Evolutionary conservation across 2,888 invertebrate genomes (phyloP), one percentile per base, ranked within the genome.

Genomic region (Lamellibrachia columna): DNA sequence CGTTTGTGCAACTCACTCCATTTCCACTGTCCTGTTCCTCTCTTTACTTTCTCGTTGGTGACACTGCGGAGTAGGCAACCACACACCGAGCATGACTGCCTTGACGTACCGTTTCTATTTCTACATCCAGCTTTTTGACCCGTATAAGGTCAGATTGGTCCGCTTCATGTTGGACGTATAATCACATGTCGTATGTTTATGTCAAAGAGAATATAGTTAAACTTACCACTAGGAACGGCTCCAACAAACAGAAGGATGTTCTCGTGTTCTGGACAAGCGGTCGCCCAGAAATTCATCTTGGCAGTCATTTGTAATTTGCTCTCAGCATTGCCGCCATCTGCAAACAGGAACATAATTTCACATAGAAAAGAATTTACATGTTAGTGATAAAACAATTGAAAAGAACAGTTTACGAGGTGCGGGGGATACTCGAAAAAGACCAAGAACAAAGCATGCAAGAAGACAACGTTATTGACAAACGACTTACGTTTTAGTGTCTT

Each of bases 211-310:
- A 75, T 75, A 75, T 6, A 11, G 22, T 22, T 75, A 75, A 22
- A 75, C 75, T 75, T 75, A 75, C 75, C 75, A 6, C n/a, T 75
- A 75, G 22, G 15, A 3, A 75, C 75, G n/a, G 75, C 75, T 15
- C 75, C 75, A 92, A 92, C 52, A 58, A 55, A 93, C 15, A 90
- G 58, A 40, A 93, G 40, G 75, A 93, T 91, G 92, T 93, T 93
- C 22, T 90, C 90, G 75, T 93, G 93, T 52, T 92, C 90, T 55
- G 60, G 60, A 52, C 75, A 75, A 22, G 92, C 90, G 52, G n/a
- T 52, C 9, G 91, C 90, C 92, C 92, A 60, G 90, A 93, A 93
- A 40, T 75, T 53, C 53, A 93, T 93, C 92, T 93, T 93, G 8
- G 52, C 15, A 9, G 60, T 92, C 93, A 93, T 93, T 11, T 22